Conservation (phyloP, 2,888 invertebrate genomes). For the Thymelicus lineola region DNA sequence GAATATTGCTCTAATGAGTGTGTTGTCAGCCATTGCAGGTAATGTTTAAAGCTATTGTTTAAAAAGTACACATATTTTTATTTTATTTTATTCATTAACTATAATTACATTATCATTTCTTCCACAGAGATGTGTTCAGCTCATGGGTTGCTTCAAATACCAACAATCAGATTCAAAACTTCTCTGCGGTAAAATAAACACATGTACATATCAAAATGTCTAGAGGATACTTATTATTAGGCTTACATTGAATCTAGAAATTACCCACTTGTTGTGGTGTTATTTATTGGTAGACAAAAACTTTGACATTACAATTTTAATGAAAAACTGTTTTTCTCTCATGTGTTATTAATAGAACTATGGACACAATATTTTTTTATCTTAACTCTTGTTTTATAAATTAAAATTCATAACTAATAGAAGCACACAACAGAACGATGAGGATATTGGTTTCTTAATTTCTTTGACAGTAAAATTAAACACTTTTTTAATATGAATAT, state of each 20-base stretch:
- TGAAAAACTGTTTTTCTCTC: too few relatives aligned
- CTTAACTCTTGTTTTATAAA: neutral
- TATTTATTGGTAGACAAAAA: constrained; percentile 20
- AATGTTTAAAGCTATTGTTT: constrained; percentile 33
- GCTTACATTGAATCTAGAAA: constrained; percentile 18
- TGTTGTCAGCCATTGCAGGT: constrained; percentile 97
- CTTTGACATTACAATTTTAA: neutral
- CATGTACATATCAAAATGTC: constrained; percentile 48
- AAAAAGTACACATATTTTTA: neutral
- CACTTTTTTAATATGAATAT: neutral
- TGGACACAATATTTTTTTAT: neutral
- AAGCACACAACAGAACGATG: too few relatives aligned
- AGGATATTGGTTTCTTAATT: too few relatives aligned
- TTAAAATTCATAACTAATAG: neutral
- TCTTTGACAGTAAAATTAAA: neutral
- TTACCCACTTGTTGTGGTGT: constrained; percentile 19
- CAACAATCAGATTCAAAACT: constrained; percentile 91
- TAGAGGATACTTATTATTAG: constrained; percentile 13
- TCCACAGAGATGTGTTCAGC: constrained; percentile 94
- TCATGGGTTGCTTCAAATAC: constrained; percentile 95
- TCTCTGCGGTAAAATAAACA: constrained; percentile 91
- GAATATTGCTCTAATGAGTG: constrained; percentile 99
- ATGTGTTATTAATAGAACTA: neutral
- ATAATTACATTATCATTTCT: constrained; percentile 47
- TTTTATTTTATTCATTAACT: too few relatives aligned